These are phyloP conservation scores for Alligator sinensis DNA, from an alignment of 2,113 vertebrate species.

Conservation along the genomic window DNA sequence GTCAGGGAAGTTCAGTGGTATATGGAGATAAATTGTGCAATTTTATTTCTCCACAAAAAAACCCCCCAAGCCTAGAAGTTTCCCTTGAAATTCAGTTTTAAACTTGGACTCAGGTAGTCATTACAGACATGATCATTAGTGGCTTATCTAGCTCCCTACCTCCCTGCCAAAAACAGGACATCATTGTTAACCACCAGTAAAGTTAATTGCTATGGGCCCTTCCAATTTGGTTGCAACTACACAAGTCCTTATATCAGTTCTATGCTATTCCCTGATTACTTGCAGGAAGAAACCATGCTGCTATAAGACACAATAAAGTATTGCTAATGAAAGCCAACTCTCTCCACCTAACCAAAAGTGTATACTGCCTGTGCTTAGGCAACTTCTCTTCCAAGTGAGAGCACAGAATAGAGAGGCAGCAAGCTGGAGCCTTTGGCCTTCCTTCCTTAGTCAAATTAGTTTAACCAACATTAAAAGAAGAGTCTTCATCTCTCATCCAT, in stretches of 20 bases:
- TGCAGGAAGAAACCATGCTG: too few species aligned
- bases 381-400: too few species aligned
- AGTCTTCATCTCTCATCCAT: neutral
- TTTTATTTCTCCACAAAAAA: neutral
- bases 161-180: neutral
- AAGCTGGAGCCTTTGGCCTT: too few species aligned
- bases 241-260: too few species aligned
- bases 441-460: too few species aligned
- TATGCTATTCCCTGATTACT: too few species aligned
- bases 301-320: too few species aligned
- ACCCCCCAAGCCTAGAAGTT: neutral
- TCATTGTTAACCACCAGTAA: neutral
- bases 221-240: too few species aligned
- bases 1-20: neutral
- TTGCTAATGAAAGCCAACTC: too few species aligned
- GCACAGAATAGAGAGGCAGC: too few species aligned
- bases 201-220: neutral
- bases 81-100: neutral
- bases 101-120: neutral
- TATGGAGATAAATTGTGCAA: neutral
- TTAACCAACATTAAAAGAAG: rapidly evolving
- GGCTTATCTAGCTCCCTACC: neutral
- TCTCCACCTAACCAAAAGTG: too few species aligned
- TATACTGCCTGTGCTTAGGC: too few species aligned
- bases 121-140: neutral